Percentiles rank a stretch among this genome's conserved stretches.
Conservation (phyloP, 53 echinoderm and acorn worm genomes). For the Arbacia lixula region DNA sequence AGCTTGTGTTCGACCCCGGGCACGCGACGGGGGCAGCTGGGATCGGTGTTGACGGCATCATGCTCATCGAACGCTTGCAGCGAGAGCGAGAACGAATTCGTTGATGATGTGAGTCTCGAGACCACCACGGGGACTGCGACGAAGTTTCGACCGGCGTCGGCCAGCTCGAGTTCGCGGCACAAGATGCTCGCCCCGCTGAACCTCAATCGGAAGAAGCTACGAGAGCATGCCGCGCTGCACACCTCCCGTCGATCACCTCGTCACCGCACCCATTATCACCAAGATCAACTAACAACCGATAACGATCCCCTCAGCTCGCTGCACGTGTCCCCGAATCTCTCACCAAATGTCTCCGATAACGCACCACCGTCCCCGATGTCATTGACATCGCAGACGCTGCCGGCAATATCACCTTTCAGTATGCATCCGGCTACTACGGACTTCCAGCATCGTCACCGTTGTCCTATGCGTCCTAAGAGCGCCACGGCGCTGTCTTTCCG, state of each 20-base stretch:
- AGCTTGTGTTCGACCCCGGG: slow-evolving; percentile 4
- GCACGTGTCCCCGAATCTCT: slow-evolving; percentile 26
- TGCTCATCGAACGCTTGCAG: neutral
- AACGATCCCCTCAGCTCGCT: slow-evolving; percentile 1
- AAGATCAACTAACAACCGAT: too few species aligned
- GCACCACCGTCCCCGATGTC: neutral
- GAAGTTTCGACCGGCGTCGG: too few species aligned
- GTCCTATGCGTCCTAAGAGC: neutral
- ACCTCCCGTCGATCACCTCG: too few species aligned
- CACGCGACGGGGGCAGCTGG: neutral
- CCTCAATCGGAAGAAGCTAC: neutral
- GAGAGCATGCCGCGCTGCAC: too few species aligned
- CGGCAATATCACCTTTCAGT: slow-evolving; percentile 14
- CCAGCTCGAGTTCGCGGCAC: too few species aligned
- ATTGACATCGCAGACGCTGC: slow-evolving; percentile 8
- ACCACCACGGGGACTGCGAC: neutral
- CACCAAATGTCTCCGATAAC: slow-evolving; percentile 2
- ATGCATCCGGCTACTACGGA: too few species aligned
- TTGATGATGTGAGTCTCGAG: too few species aligned
- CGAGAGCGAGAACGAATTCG: slow-evolving; percentile 1
- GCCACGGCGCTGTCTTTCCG: neutral
- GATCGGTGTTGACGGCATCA: neutral
- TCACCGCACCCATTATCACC: too few species aligned
- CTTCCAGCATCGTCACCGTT: neutral
- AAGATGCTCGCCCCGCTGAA: slow-evolving; percentile 31